Base-by-base conservation (phyloP, 2,797 vertebrate species). In the Labroides dimidiatus region DNA sequence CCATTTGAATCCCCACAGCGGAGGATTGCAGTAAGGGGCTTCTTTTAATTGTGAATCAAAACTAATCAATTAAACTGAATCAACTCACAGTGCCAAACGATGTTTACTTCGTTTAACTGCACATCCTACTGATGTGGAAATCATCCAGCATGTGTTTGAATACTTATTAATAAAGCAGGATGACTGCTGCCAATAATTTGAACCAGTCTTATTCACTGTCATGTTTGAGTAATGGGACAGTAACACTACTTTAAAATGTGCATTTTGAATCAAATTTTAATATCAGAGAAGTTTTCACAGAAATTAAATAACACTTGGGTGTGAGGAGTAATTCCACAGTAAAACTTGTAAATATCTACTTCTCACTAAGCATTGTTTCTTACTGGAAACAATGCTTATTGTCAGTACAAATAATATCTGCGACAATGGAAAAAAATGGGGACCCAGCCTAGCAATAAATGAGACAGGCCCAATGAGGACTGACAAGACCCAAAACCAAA, bases 21-120 rank as follows among this genome's bases (percentile, higher is more conserved):
- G 56, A 71, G 68, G 52, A 70, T 75, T 50, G 74, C 75, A 58
- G 72, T 84, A 64, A 72, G 84, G 77, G 84, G 77, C 75, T 70
- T 55, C 36, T 33, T 59, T 74, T 78, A 64, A 75, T 69, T 81
- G 77, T 82, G 72, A 77, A 80, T 89, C 64, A 75, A 68, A 89
- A 77, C 81, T 71, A 80, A 87, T 91, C 81, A 85, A 80, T 83
- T 86, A 61, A 71, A 75, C 43, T 17, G 50, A 77, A 80, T 75
- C 55, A 44, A 76, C 85, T 75, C 36, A 71, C 73, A 53, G 63
- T 73, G 69, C 72, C 81, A 70, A 52, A 69, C 77, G 66, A 60
- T 77, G 64, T 80, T 57, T 70, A 61, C 74, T 75, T 56, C 76
- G 65, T 77, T 56, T 30, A 56, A 79, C 43, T 54, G 42, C 10